A percentile compares a stretch with the other conserved stretches of the same genome.
Conservation (phyloP, 1,140 invertebrate species). For the Asbolus verrucosus region DNA sequence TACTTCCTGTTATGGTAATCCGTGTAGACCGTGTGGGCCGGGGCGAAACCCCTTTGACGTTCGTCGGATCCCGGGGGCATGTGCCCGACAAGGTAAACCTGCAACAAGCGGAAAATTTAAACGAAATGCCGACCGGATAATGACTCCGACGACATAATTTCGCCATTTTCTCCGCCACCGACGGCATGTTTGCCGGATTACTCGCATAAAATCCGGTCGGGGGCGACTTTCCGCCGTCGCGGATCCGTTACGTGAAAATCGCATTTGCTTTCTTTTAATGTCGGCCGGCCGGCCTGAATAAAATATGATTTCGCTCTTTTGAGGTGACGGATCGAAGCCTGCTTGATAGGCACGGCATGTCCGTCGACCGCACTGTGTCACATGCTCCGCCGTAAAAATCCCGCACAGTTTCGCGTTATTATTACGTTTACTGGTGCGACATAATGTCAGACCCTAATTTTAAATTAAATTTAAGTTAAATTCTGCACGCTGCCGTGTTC, state of each 20-base stretch:
- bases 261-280: constrained; percentile 6
- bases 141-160: not conserved
- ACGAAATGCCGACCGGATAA: not conserved
- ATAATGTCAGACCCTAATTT: no score
- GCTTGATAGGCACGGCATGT: not conserved
- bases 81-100: constrained; percentile 93
- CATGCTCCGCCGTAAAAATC: not conserved
- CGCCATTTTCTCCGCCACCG: no score
- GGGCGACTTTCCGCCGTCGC: no score
- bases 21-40: constrained; percentile 70
- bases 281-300: not conserved
- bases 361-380: not conserved
- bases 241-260: no score
- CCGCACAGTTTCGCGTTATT: not conserved
- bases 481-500: no score
- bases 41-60: constrained; percentile 73
- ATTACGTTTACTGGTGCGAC: no score
- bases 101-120: constrained; percentile 55
- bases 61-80: constrained; percentile 90
- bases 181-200: no score
- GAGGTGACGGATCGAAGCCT: not conserved
- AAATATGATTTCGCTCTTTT: constrained; percentile 6
- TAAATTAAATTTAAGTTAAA: no score
- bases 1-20: constrained; percentile 79
- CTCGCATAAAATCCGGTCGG: no score